Evolutionary conservation across 2,113 vertebrate genomes (phyloP), one percentile per base, ranked within the genome.

Genomic region (Gallinago jamesoni): DNA sequence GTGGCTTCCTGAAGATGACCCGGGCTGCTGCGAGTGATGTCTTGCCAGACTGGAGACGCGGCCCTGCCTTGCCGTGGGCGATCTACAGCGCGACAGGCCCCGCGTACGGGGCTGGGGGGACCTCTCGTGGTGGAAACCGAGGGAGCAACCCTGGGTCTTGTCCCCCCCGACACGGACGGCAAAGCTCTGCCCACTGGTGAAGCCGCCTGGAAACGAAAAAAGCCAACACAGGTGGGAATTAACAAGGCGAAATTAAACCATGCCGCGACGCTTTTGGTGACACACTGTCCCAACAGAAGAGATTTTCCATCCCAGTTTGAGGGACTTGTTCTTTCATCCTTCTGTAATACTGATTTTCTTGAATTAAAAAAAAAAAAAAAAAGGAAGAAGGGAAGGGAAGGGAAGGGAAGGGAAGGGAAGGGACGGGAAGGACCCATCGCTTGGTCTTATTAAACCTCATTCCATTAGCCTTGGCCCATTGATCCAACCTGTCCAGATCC

Each of bases 1-100:
- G 43, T 0, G 43, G 1, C 47, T 13, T 33, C 27, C 43, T 13
- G 5, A 2, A 1, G 60, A 2, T 4, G 11, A 0, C 12, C 0
- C 15, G 6, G 20, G 45, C 56, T 6, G 60, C 7, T 2, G 43
- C 0, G 50, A 2, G 5, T 0, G 76, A 4, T 7, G 53, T 2
- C 31, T 7, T 1, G 12, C 30, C 20, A 16, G 48, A 2, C 15
- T 3, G 16, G 5, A 19, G 48, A 2, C 3, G 45, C 73, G 20
- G 43, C 47, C 30, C 24, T 7, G 53, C 55, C 57, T 9, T 3
- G 56, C 28, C 55, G 3, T 6, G 30, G 7, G 66, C 45, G 23
- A 5, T 8, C 3, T 16, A 22, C 22, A 12, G 53, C 3, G 28
- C 21, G 28, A 20, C 31, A 2, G 52, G 4, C 25, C 15, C 12